Conservation (phyloP, 2,113 vertebrate species). For the Carassius auratus region DNA sequence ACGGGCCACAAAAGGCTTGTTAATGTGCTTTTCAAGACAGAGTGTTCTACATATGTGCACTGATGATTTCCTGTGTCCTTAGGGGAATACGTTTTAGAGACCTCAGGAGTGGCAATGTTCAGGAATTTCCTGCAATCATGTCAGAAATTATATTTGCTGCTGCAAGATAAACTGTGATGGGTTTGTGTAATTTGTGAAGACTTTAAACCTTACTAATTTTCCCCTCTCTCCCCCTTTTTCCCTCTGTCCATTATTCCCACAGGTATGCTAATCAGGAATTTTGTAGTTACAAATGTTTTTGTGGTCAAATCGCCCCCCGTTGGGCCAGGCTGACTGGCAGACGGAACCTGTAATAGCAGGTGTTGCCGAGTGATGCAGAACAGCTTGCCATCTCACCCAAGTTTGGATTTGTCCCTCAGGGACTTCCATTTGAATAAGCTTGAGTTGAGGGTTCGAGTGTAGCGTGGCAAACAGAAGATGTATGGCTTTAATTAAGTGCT, state of each 20-base stretch:
- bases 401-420: constrained; percentile 60
- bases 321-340: constrained; percentile 60
- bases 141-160: constrained; percentile 28
- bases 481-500: constrained; percentile 57
- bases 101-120: constrained; percentile 17
- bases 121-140: constrained; percentile 32
- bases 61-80: constrained; percentile 27
- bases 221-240: background rate
- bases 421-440: constrained; percentile 58
- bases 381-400: constrained; percentile 64
- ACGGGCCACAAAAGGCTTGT: constrained; percentile 49
- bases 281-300: constrained; percentile 66
- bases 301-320: constrained; percentile 59
- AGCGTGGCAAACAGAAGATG: constrained; percentile 54
- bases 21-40: constrained; percentile 49
- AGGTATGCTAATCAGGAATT: constrained; percentile 64
- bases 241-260: constrained; percentile 58
- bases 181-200: constrained; percentile 20
- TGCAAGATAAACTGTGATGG: constrained; percentile 2
- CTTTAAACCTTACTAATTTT: constrained; percentile 27
- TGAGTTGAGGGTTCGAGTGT: constrained; percentile 55
- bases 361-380: constrained; percentile 62
- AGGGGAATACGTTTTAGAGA: constrained; percentile 27
- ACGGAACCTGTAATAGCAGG: constrained; percentile 66
- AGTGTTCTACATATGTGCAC: constrained; percentile 49